phyloP scores from a whole-genome alignment of 2,113 vertebrate species.

The Aepyceros melampus region DNA sequence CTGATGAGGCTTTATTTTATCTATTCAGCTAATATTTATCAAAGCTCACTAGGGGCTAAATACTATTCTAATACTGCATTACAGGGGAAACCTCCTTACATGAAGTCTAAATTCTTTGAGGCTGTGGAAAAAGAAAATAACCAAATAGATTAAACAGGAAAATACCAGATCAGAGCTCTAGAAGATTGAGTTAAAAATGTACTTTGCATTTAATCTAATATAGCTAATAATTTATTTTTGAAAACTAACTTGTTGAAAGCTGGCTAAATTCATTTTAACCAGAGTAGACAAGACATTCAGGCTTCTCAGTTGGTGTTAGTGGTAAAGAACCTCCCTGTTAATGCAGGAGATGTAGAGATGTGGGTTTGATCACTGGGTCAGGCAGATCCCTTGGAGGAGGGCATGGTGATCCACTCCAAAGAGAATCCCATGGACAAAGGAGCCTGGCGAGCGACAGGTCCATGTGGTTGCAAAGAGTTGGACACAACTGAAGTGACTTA shows the following conservation, averaged over 20 bases:
- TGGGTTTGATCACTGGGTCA: not conserved
- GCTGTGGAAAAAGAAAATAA: not conserved
- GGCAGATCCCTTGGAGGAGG: not conserved
- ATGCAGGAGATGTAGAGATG: not conserved
- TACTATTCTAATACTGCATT: not conserved
- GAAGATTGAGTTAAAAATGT: not conserved
- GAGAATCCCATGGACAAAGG: not conserved
- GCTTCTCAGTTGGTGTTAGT: not conserved
- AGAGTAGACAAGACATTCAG: not conserved
- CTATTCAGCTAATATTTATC: not conserved
- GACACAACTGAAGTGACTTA: not conserved
- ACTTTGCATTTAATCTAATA: not conserved
- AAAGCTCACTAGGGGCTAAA: not conserved
- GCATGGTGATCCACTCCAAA: not conserved
- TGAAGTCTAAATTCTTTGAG: not conserved
- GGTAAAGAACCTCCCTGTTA: not conserved
- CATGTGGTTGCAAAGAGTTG: rapidly evolving
- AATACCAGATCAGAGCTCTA: not conserved
- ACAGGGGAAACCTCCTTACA: too few species aligned
- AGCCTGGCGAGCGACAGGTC: not conserved
- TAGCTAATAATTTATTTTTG: not conserved
- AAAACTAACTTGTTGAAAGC: not conserved
- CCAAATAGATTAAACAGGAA: not conserved
- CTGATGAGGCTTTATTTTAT: not conserved
- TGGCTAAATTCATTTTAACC: not conserved